These are phyloP conservation scores for Poeciliopsis gracilis DNA, from an alignment of 2,797 vertebrate species.

Conservation along the genomic window DNA sequence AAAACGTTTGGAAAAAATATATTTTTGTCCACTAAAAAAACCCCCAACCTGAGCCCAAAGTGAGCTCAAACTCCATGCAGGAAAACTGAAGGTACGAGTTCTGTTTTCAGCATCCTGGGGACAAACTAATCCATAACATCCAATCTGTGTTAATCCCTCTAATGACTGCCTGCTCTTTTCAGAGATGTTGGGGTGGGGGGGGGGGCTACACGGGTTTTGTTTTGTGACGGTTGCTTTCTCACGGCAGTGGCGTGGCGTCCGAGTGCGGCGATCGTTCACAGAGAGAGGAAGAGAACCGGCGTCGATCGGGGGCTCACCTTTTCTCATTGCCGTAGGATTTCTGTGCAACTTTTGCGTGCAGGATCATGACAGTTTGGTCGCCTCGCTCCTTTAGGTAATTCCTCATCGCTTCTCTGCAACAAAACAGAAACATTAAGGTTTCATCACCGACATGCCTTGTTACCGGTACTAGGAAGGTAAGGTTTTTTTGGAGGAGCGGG, in stretches of 20 bases:
- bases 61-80: not conserved
- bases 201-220: not conserved
- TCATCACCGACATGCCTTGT: slow-evolving; percentile 8
- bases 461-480: slow-evolving; percentile 4
- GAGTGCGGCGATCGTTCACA: not conserved
- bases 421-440: not conserved
- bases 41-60: not conserved
- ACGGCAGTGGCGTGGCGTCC: not conserved
- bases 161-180: not conserved
- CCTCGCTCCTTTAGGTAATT: slow-evolving; percentile 98
- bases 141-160: not conserved
- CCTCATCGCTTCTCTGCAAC: slow-evolving; percentile 94
- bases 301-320: slow-evolving; percentile 77
- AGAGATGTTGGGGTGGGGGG: not conserved
- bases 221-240: not conserved
- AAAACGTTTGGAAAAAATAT: not conserved
- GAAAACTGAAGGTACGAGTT: not conserved
- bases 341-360: slow-evolving; percentile 98
- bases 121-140: not conserved
- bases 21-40: not conserved
- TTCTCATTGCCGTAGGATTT: slow-evolving; percentile 99
- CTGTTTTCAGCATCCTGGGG: not conserved
- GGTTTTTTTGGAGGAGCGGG: too few relatives aligned
- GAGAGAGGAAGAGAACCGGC: not conserved
- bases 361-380: slow-evolving; percentile 98